A percentile compares a stretch with the other conserved stretches of the same genome.
Conservation (phyloP, 2,113 vertebrate species). For the Nyctibius bracteatus region DNA sequence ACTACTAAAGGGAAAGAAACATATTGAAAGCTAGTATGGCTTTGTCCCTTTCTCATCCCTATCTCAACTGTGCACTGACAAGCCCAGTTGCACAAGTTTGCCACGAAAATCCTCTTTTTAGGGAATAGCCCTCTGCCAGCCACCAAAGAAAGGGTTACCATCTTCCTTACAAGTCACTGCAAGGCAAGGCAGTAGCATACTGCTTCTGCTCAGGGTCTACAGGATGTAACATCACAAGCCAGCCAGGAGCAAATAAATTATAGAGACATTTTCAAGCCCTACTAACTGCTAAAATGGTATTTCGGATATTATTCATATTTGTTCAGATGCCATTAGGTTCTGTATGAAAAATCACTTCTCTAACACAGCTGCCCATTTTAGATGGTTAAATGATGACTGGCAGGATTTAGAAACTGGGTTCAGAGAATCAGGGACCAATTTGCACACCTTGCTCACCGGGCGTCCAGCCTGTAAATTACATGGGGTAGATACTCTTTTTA, state of each 20-base stretch:
- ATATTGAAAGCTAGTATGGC: not conserved
- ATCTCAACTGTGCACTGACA: not conserved
- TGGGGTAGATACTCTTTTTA: not conserved
- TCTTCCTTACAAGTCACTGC: not conserved
- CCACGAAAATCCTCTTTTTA: not conserved
- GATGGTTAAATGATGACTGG: conserved; percentile 54
- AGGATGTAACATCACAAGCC: not conserved
- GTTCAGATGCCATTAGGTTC: conserved; percentile 41
- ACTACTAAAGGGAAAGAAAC: not conserved
- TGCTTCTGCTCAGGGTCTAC: not conserved
- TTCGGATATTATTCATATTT: conserved; percentile 52
- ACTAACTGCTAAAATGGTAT: conserved; percentile 50
- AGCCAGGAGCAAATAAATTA: conserved; percentile 28
- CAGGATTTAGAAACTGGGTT: conserved; percentile 34
- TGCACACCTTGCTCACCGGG: not conserved
- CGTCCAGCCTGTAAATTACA: conserved; percentile 6
- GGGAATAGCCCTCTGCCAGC: not conserved
- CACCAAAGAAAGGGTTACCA: not conserved
- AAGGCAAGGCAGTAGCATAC: not conserved
- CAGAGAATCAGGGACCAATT: conserved; percentile 3
- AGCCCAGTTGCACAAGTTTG: not conserved
- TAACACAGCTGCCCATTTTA: not conserved
- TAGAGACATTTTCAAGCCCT: conserved; percentile 51
- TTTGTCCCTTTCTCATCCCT: not conserved
- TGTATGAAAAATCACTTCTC: conserved; percentile 43